Evolutionary conservation across 2,888 invertebrate species (phyloP).

Genomic region (Acronicta psi): DNA sequence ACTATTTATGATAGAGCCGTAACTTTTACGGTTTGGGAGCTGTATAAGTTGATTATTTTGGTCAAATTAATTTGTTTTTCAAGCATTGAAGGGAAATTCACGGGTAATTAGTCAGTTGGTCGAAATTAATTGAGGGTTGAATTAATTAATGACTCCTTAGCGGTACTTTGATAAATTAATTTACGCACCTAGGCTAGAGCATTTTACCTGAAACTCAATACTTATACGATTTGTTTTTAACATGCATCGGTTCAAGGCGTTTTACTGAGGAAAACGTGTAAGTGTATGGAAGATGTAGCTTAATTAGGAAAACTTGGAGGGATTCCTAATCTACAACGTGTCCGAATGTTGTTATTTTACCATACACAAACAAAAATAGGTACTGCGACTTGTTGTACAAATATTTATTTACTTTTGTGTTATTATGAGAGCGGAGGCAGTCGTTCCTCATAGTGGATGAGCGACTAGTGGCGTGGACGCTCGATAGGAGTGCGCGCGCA

Average conservation of each 20-base stretch:
- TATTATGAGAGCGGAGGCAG: slow-evolving; percentile 32
- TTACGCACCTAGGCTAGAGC: slow-evolving; percentile 4
- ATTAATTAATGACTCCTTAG: slow-evolving; percentile 3
- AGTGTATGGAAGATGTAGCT: neutral
- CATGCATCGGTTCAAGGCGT: neutral
- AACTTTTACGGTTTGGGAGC: slow-evolving; percentile 38
- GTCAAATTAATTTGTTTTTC: slow-evolving; percentile 39
- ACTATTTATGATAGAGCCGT: slow-evolving; percentile 43
- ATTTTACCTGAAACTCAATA: neutral
- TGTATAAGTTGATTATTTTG: slow-evolving; percentile 42
- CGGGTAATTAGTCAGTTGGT: slow-evolving; percentile 37
- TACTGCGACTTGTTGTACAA: slow-evolving; percentile 22
- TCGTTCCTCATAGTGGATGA: slow-evolving; percentile 32
- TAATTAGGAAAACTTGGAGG: neutral
- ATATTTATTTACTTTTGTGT: slow-evolving; percentile 35
- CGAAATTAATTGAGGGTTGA: slow-evolving; percentile 16
- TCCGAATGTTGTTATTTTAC: neutral
- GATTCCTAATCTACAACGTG: neutral
- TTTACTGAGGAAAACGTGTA: neutral
- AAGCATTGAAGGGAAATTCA: slow-evolving; percentile 25
- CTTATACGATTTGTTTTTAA: neutral
- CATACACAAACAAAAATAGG: slow-evolving; percentile 7
- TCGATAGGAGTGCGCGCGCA: slow-evolving; percentile 84
- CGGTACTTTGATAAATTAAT: slow-evolving; percentile 4
- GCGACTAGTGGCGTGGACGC: slow-evolving; percentile 60